These are phyloP conservation scores for Apomyelois bistriatella DNA, from an alignment of 2,888 invertebrate genomes.

Conservation along the genomic window DNA sequence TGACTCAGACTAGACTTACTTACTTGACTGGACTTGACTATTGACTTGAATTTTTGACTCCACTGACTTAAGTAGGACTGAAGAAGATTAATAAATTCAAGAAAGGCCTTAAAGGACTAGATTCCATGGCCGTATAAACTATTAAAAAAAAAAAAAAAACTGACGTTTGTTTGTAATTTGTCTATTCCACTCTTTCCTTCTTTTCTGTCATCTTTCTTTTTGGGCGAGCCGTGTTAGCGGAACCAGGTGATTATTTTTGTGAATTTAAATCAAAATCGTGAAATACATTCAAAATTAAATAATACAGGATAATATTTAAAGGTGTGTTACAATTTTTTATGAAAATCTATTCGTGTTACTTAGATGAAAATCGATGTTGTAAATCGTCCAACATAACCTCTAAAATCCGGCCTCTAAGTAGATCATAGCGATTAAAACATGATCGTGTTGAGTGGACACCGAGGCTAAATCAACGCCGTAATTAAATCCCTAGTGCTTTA, in stretches of 20 bases:
- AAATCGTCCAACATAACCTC: background rate
- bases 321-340: constrained; percentile 16
- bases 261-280: background rate
- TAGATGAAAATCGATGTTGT: constrained; percentile 1
- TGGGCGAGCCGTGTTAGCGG: constrained; percentile 53
- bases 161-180: too few relatives aligned
- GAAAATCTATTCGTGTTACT: background rate
- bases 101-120: too few relatives aligned
- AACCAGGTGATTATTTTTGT: constrained; percentile 45
- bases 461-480: constrained; percentile 10
- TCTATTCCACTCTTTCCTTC: too few relatives aligned
- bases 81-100: too few relatives aligned
- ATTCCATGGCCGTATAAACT: too few relatives aligned
- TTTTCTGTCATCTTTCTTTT: constrained; percentile 32
- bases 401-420: background rate
- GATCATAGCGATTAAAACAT: constrained; percentile 4
- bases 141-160: too few relatives aligned
- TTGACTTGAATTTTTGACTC: too few relatives aligned
- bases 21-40: too few relatives aligned
- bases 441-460: constrained; percentile 6
- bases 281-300: constrained; percentile 9
- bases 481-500: background rate
- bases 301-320: constrained; percentile 23
- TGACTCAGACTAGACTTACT: too few relatives aligned
- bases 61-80: too few relatives aligned